A percentile compares a stretch with the other conserved stretches of the same genome.
These are phyloP conservation scores for Tenthredo mesomela DNA, from an alignment of 2,888 invertebrate species.

Conservation along the genomic window DNA sequence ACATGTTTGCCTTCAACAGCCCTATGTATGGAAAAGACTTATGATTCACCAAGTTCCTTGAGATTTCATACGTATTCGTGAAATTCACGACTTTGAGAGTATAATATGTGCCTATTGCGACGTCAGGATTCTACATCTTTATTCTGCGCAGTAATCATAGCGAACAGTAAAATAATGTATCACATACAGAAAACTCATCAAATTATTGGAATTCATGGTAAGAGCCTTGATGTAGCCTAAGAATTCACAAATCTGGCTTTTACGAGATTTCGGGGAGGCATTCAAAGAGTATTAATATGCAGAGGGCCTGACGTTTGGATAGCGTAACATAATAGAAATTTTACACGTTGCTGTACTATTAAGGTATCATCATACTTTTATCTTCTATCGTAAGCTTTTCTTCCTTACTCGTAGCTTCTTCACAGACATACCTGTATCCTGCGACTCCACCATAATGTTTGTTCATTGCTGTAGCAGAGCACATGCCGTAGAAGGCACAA, in stretches of 20 bases:
- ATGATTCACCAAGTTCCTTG: neutral
- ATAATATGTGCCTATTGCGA: too few relatives aligned
- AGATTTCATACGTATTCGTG: neutral
- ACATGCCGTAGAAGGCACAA: slow-evolving; percentile 96
- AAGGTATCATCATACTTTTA: too few relatives aligned
- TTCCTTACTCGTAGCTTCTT: neutral
- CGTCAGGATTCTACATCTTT: too few relatives aligned
- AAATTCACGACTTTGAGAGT: too few relatives aligned
- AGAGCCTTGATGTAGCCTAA: neutral
- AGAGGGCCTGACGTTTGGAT: too few relatives aligned
- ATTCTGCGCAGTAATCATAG: too few relatives aligned
- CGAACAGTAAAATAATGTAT: neutral
- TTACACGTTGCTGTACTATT: too few relatives aligned
- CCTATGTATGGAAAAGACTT: slow-evolving; percentile 79
- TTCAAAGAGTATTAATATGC: too few relatives aligned
- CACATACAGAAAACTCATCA: neutral
- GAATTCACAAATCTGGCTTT: neutral
- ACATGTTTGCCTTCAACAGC: slow-evolving; percentile 96
- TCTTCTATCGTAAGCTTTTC: too few relatives aligned
- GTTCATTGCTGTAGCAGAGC: slow-evolving; percentile 93
- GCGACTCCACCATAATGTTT: slow-evolving; percentile 89
- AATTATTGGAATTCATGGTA: neutral
- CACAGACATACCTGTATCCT: slow-evolving; percentile 82
- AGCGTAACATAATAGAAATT: too few relatives aligned
- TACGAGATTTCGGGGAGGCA: too few relatives aligned